A percentile compares a stretch with the other conserved stretches of the same genome.
These are phyloP conservation scores for Pandemis corylana DNA, from an alignment of 2,888 invertebrate species.

Conservation along the genomic window DNA sequence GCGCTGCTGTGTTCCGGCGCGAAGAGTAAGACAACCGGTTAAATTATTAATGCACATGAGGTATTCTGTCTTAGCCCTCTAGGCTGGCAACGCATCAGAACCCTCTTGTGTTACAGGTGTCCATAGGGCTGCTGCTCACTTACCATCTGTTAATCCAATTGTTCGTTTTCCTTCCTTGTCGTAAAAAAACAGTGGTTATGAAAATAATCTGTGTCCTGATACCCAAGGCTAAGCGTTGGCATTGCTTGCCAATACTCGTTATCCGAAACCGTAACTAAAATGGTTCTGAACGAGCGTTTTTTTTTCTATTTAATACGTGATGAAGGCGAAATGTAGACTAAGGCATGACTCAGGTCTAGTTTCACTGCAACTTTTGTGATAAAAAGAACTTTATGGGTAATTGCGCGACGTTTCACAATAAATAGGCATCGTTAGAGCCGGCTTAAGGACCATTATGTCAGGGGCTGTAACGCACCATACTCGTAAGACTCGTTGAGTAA, in stretches of 20 bases:
- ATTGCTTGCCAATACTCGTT: conserved; percentile 11
- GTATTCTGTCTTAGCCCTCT: no score
- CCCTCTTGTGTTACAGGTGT: no score
- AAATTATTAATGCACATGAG: no score
- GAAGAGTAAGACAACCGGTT: no score
- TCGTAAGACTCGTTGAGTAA: conserved; percentile 38
- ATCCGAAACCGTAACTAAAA: conserved; percentile 9
- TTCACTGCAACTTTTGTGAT: conserved; percentile 1
- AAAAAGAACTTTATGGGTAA: conserved; percentile 40
- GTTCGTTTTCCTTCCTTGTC: no score
- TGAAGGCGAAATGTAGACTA: conserved; percentile 17
- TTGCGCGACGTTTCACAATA: conserved; percentile 55
- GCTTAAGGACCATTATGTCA: conserved; percentile 58
- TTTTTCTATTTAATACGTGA: conserved; percentile 20
- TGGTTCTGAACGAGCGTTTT: neutral
- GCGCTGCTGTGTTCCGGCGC: no score
- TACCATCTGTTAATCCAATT: no score
- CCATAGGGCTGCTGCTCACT: no score
- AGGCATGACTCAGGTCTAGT: conserved; percentile 8
- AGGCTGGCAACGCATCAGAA: no score
- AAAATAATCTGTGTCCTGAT: conserved; percentile 5
- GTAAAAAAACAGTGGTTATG: neutral
- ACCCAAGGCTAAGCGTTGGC: conserved; percentile 6
- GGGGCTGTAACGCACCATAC: conserved; percentile 46
- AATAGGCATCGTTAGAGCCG: conserved; percentile 66